A percentile compares a stretch with the other conserved stretches of the same genome.
These are phyloP conservation scores for Zoanthus sociatus DNA, from an alignment of 92 coral and sea anemone genomes.

Conservation along the genomic window DNA sequence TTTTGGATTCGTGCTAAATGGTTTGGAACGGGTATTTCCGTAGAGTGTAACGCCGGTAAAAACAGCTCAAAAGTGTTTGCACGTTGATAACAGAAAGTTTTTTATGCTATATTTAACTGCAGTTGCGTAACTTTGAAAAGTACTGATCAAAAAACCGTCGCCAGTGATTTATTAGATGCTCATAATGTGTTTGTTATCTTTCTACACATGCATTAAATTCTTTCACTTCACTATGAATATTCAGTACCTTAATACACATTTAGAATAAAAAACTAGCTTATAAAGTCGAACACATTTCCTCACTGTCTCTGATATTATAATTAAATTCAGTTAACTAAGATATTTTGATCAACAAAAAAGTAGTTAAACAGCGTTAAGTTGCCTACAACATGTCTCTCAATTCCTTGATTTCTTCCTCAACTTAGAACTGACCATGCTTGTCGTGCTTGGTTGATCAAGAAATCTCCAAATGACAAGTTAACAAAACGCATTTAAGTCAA, in stretches of 20 bases:
- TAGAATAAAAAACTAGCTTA: not conserved
- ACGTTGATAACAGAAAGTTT: not conserved
- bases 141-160: not conserved
- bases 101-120: not conserved
- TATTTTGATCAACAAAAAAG: not conserved
- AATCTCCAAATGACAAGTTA: slow-evolving; percentile 3
- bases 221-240: slow-evolving; percentile 4
- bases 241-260: not conserved
- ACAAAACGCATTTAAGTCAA: not conserved
- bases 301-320: not conserved
- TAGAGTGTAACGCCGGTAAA: not conserved
- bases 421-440: not conserved
- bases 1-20: not conserved
- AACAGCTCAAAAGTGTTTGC: not conserved
- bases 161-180: not conserved
- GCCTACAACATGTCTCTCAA: not conserved
- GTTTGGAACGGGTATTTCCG: slow-evolving; percentile 18
- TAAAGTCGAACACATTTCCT: not conserved
- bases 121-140: not conserved
- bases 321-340: not conserved
- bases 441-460: slow-evolving; percentile 1
- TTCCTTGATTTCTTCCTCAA: not conserved
- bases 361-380: not conserved
- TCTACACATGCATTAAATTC: slow-evolving; percentile 17
- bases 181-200: not conserved